Evolutionary conservation across 2,888 invertebrate species (phyloP).

Genomic region (Tetragonula carbonaria): DNA sequence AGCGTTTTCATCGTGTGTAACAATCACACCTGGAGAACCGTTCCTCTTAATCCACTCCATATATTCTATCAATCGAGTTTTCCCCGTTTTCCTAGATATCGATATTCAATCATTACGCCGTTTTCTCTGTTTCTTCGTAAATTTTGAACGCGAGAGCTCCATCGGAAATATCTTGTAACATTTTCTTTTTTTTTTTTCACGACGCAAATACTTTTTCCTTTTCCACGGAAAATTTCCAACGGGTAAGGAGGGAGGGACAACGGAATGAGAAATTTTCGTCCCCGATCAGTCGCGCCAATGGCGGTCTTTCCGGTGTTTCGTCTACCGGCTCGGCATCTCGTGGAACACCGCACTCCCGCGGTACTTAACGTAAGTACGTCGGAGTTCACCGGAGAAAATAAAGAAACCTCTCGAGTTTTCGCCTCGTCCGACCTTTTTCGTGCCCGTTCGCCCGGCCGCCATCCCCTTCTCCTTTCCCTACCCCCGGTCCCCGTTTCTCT

Average conservation of each 20-base stretch:
- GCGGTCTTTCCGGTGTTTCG: constrained; percentile 47
- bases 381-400: constrained; percentile 73
- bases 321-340: constrained; percentile 32
- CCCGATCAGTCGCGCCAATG: constrained; percentile 44
- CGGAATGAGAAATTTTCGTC: neutral
- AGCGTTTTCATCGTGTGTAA: neutral
- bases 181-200: neutral
- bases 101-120: constrained; percentile 2
- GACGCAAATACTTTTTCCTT: neutral
- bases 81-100: neutral
- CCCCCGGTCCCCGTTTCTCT: constrained; percentile 10
- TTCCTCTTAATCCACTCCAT: neutral
- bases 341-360: constrained; percentile 59
- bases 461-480: neutral
- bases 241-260: neutral
- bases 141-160: neutral
- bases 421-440: constrained; percentile 50
- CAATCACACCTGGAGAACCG: neutral
- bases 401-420: constrained; percentile 70
- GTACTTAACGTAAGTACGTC: constrained; percentile 79
- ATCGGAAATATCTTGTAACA: neutral
- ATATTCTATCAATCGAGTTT: neutral
- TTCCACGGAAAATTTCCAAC: constrained; percentile 3
- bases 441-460: constrained; percentile 2
- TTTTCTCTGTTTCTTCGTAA: neutral